Conservation (phyloP, 1,140 invertebrate genomes). For the Psix sp. region DNA sequence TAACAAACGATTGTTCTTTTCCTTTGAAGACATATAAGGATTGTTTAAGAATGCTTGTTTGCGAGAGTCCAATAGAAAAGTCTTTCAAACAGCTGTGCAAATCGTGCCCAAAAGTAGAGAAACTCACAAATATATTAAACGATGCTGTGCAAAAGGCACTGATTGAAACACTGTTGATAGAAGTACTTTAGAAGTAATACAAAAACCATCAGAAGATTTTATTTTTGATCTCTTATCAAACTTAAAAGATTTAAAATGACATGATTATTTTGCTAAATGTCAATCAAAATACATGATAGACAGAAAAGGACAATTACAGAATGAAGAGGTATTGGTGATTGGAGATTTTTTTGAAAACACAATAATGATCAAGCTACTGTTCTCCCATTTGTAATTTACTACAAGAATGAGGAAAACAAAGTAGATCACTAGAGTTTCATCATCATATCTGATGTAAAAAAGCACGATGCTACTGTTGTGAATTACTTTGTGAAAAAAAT, state of each 20-base stretch:
- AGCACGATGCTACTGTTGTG: conserved; percentile 17
- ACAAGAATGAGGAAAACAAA: conserved; percentile 12
- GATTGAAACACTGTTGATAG: conserved; percentile 15
- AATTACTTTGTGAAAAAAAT: conserved; percentile 15
- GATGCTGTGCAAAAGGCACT: conserved; percentile 3
- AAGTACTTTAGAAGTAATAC: conserved; percentile 1
- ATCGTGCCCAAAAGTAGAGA: conserved; percentile 13
- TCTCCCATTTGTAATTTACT: conserved; percentile 17
- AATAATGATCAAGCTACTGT: conserved; percentile 18
- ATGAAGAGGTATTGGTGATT: conserved; percentile 1
- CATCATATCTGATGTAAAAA: conserved; percentile 18
- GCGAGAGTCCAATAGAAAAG: conserved; percentile 12
- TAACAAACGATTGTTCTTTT: conserved; percentile 1
- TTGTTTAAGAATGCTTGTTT: conserved; percentile 25
- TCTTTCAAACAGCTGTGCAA: conserved; percentile 11
- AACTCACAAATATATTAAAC: conserved; percentile 8
- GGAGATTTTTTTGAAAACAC: conserved; percentile 11
- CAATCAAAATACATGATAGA: not conserved
- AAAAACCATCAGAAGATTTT: conserved; percentile 7
- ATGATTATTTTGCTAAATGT: conserved; percentile 1
- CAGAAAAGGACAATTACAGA: not conserved
- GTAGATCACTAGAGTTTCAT: conserved; percentile 16
- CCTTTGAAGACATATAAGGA: conserved; percentile 24
- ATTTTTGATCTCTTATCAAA: not conserved
- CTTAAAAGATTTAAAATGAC: conserved; percentile 1